Base-by-base conservation (phyloP, 2,113 vertebrate species). In the Argyrosomus japonicus region DNA sequence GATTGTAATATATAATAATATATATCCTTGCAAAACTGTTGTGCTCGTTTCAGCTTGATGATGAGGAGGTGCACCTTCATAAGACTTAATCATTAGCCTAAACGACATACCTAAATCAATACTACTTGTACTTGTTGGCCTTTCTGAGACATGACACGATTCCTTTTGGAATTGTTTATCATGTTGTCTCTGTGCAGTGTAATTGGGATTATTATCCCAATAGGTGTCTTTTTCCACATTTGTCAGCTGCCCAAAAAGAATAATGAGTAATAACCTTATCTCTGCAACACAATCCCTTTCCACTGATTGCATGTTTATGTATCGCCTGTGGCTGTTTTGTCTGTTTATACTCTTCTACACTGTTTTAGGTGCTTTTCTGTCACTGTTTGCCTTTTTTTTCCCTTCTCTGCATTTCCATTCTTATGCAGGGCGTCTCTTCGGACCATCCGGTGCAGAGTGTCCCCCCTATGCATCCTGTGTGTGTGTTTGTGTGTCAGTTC, bases 351-450 rank as follows among this genome's bases (percentile, higher is more conserved):
- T 87, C 80, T 83, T 90, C 75, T 47, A 27, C 50, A 14, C 73
- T 72, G 61, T 47, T 63, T 77, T 36, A 65, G 87, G 72, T 70
- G 36, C 57, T 76, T 57, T 79, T 85, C 79, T 56, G 36, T 73
- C 53, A 10, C 83, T 65, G 62, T 88, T 84, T 90, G 73, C 45
- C 54, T 48, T 75, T 79, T 80, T 83, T 50, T 74, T 73, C 61
- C 17, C 51, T 92, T 87, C 57, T 84, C 89, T 88, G 40, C 64
- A 17, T 84, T 85, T 95, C 96, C 94, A 90, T 94, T 95, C 93
- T 92, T 91, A 13, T 80, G 68, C n/a, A 67, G 89, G 83, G 87
- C 93, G 92, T 93, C 93, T 95, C 91, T 84, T 60, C 75, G 75
- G 58, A 87, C 62, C 87, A 84, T 90, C 88, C 85, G 72, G 57